Percentiles rank a stretch among this genome's conserved stretches.
Conservation (phyloP, 2,797 vertebrate species). For the Myotis findleyi region DNA sequence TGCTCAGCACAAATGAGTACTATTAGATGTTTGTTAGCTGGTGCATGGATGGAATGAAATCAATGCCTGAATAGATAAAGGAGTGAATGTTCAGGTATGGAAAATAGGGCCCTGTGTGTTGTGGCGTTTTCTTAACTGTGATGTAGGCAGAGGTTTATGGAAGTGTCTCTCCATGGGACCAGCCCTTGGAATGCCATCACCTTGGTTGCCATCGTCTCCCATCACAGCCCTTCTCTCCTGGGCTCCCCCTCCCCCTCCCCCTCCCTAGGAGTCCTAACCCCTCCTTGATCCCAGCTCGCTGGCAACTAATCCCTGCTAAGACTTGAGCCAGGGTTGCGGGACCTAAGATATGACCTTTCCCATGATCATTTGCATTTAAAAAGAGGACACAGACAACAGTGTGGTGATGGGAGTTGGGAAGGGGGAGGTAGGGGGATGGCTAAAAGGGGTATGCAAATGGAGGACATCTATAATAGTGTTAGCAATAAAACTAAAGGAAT, state of each 20-base stretch:
- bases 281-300: not conserved
- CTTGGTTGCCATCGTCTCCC: not conserved
- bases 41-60: not conserved
- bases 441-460: not conserved
- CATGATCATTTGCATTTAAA: conserved; percentile 20
- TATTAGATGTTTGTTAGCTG: not conserved
- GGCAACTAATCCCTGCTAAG: not conserved
- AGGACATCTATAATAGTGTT: not conserved
- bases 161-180: not conserved
- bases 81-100: not conserved
- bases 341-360: not conserved
- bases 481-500: not conserved
- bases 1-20: not conserved
- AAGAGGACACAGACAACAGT: not conserved
- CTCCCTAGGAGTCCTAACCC: not conserved
- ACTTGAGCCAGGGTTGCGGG: not conserved
- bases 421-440: not conserved
- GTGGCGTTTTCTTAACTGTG: not conserved
- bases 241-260: not conserved
- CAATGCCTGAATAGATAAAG: not conserved
- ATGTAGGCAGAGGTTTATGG: not conserved
- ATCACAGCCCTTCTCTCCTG: not conserved
- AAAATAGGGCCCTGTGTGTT: not conserved
- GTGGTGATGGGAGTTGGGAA: not conserved
- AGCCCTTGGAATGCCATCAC: not conserved